Evolutionary conservation across 2,888 invertebrate species (phyloP).

Genomic region (Andrena hattorfiana): DNA sequence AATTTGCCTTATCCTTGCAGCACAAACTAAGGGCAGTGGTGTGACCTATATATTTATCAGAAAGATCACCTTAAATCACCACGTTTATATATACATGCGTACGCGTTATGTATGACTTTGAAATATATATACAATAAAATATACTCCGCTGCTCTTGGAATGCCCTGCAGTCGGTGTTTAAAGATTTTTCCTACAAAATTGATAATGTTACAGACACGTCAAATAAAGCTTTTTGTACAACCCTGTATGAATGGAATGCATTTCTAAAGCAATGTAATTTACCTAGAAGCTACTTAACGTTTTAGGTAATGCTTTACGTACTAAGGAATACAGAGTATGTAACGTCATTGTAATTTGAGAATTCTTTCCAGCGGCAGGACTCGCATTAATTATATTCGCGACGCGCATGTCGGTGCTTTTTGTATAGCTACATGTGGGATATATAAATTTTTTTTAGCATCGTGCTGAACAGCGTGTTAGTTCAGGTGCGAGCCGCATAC

Average conservation of each 20-base stretch:
- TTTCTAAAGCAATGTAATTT: slow-evolving; percentile 63
- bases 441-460: slow-evolving; percentile 65
- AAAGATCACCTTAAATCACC: slow-evolving; percentile 34
- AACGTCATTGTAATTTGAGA: slow-evolving; percentile 52
- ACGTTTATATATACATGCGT: slow-evolving; percentile 56
- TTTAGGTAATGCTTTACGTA: slow-evolving; percentile 63
- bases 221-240: slow-evolving; percentile 72
- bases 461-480: slow-evolving; percentile 49
- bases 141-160: slow-evolving; percentile 63
- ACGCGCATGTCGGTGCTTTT: slow-evolving; percentile 74
- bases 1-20: slow-evolving; percentile 77
- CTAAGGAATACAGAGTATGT: slow-evolving; percentile 48
- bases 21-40: slow-evolving; percentile 67
- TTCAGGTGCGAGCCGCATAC: slow-evolving; percentile 50
- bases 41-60: slow-evolving; percentile 47
- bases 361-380: slow-evolving; percentile 49
- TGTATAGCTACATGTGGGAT: slow-evolving; percentile 69
- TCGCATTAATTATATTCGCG: slow-evolving; percentile 61
- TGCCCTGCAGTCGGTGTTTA: slow-evolving; percentile 58
- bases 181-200: slow-evolving; percentile 63
- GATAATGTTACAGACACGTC: slow-evolving; percentile 60
- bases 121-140: slow-evolving; percentile 55
- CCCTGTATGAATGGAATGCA: slow-evolving; percentile 54
- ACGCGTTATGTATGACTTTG: slow-evolving; percentile 47
- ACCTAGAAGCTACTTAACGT: slow-evolving; percentile 39